Evolutionary conservation across 2,888 invertebrate species (phyloP), one percentile per base, ranked within the genome.

Genomic region (Celastrina argiolus): DNA sequence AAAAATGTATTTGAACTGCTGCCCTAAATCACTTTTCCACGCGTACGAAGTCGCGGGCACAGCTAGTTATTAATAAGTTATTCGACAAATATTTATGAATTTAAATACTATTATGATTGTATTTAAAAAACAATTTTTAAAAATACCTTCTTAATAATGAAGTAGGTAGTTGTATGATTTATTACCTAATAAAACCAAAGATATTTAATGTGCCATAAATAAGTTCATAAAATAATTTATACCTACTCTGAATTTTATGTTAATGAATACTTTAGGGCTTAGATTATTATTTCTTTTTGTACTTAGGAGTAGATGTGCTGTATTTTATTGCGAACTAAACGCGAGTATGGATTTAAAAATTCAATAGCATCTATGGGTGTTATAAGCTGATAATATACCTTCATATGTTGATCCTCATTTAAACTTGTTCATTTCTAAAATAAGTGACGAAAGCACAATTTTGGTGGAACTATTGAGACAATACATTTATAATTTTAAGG

Each of bases 391-490:
- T 36, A 7, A 14, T 65, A 31, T 10, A 0, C 7, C 18, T 59
- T 34, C 12, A 6, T 14, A 58, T n/a, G n/a, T 59, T 39, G 36
- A 34, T 36, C 36, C 12, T 59, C 16, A 34, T 39, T 39, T 34
- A 51, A 51, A 51, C 10, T 51, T 51, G 12, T 22, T 51, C 12
- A 26, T 51, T 51, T 51, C 12, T 14, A 51, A 12, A 22, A 12
- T 34, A 64, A 5, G 26, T 45, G 36, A 64, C 56, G 67, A 69
- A 76, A 74, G 70, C 74, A 74, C 71, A 74, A 75, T 69, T 76
- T 86, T 84, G 73, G 72, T 74, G 80, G 81, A 81, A 82, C 78
- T 81, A 78, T 77, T 78, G 81, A 78, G 88, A 88, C 88, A 88
- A 88, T 88, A 88, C 87, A 77, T 83, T 82, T 77, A 31, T 74